A percentile compares a stretch with the other conserved stretches of the same genome.
Conservation (phyloP, 2,888 invertebrate species). For the Idaea straminata region DNA sequence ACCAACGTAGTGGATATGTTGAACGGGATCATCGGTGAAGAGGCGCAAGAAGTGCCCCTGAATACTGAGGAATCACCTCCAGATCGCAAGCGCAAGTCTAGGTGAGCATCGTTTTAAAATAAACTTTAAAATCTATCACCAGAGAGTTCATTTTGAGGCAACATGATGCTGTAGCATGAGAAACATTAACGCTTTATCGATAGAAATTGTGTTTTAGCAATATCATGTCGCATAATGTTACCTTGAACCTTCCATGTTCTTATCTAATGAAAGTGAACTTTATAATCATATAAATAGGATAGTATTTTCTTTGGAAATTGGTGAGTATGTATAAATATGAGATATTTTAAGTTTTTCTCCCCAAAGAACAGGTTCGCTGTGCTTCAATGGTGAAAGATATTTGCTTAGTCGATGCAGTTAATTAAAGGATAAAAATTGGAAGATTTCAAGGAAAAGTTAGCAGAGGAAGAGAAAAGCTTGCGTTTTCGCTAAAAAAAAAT, state of each 20-base stretch:
- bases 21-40: slow-evolving; percentile 90
- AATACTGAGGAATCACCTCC: slow-evolving; percentile 45
- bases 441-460: not conserved
- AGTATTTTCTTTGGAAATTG: not conserved
- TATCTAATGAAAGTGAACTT: not conserved
- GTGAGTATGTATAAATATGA: slow-evolving; percentile 1
- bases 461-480: not conserved
- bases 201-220: not conserved
- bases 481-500: not conserved
- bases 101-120: slow-evolving; percentile 41
- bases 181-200: slow-evolving; percentile 6
- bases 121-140: not conserved
- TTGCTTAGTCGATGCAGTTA: not conserved
- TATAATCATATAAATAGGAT: not conserved
- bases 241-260: not conserved
- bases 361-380: not conserved
- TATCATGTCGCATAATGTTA: slow-evolving; percentile 1
- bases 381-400: not conserved
- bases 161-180: slow-evolving; percentile 2
- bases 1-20: slow-evolving; percentile 94
- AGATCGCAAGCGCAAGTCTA: slow-evolving; percentile 68
- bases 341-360: not conserved
- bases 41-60: slow-evolving; percentile 50
- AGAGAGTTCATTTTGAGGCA: not conserved
- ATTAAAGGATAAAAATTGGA: not conserved